Evolutionary conservation across 2,888 invertebrate species (phyloP).

Genomic region (Ichneumoninae sp.): DNA sequence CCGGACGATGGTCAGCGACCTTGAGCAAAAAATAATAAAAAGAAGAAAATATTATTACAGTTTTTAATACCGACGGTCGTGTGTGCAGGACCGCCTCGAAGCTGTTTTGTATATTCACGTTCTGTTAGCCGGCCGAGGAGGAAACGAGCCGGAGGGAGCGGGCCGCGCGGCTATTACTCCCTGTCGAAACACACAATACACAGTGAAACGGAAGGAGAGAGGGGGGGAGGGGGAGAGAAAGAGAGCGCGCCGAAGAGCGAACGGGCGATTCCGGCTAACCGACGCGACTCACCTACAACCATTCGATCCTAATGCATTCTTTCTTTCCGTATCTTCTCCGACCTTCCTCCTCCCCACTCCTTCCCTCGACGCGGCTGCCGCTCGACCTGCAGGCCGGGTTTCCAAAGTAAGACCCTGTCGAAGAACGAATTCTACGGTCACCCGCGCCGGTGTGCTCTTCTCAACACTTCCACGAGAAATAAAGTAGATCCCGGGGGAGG

Average conservation of each 20-base stretch:
- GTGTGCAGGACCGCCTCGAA: neutral
- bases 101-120: constrained; percentile 23
- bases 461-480: constrained; percentile 7
- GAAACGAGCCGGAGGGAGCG: constrained; percentile 10
- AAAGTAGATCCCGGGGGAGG: constrained; percentile 24
- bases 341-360: constrained; percentile 18
- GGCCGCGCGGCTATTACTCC: constrained; percentile 51
- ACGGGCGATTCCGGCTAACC: constrained; percentile 45
- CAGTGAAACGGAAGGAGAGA: constrained; percentile 39
- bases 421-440: constrained; percentile 28
- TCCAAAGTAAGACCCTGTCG: constrained; percentile 19
- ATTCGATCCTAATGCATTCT: constrained; percentile 77
- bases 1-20: neutral
- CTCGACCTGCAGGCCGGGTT: constrained; percentile 40
- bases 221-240: constrained; percentile 39
- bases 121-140: constrained; percentile 7
- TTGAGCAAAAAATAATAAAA: neutral
- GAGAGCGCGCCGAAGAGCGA: constrained; percentile 20
- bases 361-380: neutral
- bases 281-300: constrained; percentile 73
- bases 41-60: neutral
- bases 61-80: constrained; percentile 11
- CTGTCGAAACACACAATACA: constrained; percentile 42
- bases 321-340: constrained; percentile 45
- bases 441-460: constrained; percentile 9